Percentiles rank a stretch among this genome's conserved stretches.
Conservation (phyloP, 2,113 vertebrate genomes). For the Cololabis saira region DNA sequence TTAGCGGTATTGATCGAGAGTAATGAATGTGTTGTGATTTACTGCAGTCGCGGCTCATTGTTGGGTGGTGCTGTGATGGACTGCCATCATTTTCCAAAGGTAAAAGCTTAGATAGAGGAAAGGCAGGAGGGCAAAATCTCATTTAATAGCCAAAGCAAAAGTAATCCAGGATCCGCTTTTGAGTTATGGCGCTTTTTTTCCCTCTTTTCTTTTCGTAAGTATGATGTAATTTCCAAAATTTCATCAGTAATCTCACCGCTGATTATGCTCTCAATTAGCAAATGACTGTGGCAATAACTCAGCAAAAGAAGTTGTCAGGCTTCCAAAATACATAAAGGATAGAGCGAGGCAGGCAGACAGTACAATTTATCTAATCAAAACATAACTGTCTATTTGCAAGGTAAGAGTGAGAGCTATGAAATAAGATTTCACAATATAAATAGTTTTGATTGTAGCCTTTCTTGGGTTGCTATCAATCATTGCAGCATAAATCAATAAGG, state of each 20-base stretch:
- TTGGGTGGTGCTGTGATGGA: slow-evolving; percentile 72
- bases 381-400: slow-evolving; percentile 49
- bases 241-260: slow-evolving; percentile 71
- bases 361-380: slow-evolving; percentile 67
- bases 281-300: slow-evolving; percentile 77
- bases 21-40: slow-evolving; percentile 80
- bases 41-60: slow-evolving; percentile 72
- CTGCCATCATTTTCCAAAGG: slow-evolving; percentile 76
- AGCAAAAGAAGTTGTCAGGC: slow-evolving; percentile 66
- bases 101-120: slow-evolving; percentile 70
- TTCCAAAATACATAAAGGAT: slow-evolving; percentile 79
- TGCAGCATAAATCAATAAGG: slow-evolving; percentile 15
- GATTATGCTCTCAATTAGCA: slow-evolving; percentile 79
- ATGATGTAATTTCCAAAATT: slow-evolving; percentile 77
- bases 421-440: no score
- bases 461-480: slow-evolving; percentile 25
- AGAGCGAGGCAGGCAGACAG: slow-evolving; percentile 56
- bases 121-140: slow-evolving; percentile 65
- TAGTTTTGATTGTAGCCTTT: slow-evolving; percentile 8
- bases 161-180: slow-evolving; percentile 60
- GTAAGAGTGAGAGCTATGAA: no score
- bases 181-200: slow-evolving; percentile 61
- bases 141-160: slow-evolving; percentile 67
- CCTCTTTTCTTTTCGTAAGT: slow-evolving; percentile 53
- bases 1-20: slow-evolving; percentile 76